Evolutionary conservation across 2,113 vertebrate genomes (phyloP), one percentile per base, ranked within the genome.

Genomic region (Sylvietta virens): DNA sequence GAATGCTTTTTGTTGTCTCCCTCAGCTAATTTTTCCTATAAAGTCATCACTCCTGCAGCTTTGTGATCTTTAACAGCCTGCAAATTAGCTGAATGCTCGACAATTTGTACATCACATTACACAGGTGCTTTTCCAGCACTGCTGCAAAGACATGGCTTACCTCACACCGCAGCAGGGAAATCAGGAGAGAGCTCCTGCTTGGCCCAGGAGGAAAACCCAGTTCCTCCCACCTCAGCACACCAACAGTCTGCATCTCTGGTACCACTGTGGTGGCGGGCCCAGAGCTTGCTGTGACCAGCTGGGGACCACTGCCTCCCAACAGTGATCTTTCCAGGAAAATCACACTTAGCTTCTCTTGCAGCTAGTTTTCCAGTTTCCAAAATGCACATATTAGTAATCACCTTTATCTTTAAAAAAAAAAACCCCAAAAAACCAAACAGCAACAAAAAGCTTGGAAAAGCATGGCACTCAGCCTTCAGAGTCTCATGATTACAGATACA

Each of bases 391-490:
- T 54, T 39, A 54, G 28, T 81, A 61, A 81, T 61, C 4, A 31
- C 2, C 18, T 70, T 37, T 17, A 42, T 42, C 15, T 80, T 81
- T 2, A 24, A 15, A 37, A 47, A 50, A 45, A 27, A 69, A 10
- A 11, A n/a, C n/a, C 6, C 45, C 21, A 33, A 56, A 33, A 40
- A 45, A 37, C n/a, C 19, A 18, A 54, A 33, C 28, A 53, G 30
- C 10, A 53, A 31, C 27, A 57, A 47, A 30, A 33, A 15, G 28
- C 22, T 30, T 62, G 15, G 30, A 81, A 44, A 79, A 62, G 1
- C 0, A 0, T 21, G 65, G 47, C 12, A 21, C 11, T 78, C 1
- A 0, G 16, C 44, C 81, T 84, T 65, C n/a, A 20, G 42, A 39
- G 26, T 39, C 14, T 67, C 13, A 7, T 31, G 24, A 24, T 3